phyloP scores from a whole-genome alignment of 2,888 invertebrate species.

The Acrobeloides nanus region DNA sequence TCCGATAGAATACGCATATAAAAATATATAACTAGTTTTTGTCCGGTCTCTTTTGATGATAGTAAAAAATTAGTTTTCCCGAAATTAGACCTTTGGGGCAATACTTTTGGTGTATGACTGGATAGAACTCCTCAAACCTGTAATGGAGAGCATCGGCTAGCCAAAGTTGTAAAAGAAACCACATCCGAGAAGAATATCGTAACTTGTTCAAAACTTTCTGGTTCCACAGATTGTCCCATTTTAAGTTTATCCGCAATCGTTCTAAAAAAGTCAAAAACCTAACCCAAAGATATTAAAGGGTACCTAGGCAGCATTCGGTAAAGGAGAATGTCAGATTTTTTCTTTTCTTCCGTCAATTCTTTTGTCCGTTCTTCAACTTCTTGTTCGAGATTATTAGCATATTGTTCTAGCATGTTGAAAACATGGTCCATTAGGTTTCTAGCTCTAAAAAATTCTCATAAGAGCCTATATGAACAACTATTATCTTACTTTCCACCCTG shows the following conservation, averaged over 20 bases:
- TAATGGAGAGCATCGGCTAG: conserved; percentile 18
- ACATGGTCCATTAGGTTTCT: conserved; percentile 49
- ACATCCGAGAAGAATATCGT: conserved; percentile 26
- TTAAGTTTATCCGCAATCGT: conserved; percentile 34
- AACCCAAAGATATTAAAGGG: conserved; percentile 34
- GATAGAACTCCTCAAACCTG: conserved; percentile 31
- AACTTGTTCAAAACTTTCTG: conserved; percentile 14
- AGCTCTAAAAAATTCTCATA: too few relatives aligned
- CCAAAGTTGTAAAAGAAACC: conserved; percentile 19
- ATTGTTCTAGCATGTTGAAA: conserved; percentile 40
- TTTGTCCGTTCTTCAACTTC: conserved; percentile 31
- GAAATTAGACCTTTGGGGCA: too few relatives aligned
- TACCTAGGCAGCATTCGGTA: conserved; percentile 31
- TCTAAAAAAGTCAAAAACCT: conserved; percentile 14
- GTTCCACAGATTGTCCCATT: conserved; percentile 35
- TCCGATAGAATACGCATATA: too few relatives aligned
- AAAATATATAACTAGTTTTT: too few relatives aligned
- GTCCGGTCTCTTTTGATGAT: too few relatives aligned
- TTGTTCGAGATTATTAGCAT: conserved; percentile 27
- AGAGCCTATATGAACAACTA: too few relatives aligned
- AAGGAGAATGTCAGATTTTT: conserved; percentile 28
- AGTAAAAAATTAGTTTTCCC: too few relatives aligned
- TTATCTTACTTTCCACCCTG: too few relatives aligned
- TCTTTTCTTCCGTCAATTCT: conserved; percentile 29
- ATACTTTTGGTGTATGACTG: too few relatives aligned